A percentile compares a stretch with the other conserved stretches of the same genome.
Evolutionary conservation across 2,888 invertebrate species (phyloP).

Genomic region (Myathropa florea): DNA sequence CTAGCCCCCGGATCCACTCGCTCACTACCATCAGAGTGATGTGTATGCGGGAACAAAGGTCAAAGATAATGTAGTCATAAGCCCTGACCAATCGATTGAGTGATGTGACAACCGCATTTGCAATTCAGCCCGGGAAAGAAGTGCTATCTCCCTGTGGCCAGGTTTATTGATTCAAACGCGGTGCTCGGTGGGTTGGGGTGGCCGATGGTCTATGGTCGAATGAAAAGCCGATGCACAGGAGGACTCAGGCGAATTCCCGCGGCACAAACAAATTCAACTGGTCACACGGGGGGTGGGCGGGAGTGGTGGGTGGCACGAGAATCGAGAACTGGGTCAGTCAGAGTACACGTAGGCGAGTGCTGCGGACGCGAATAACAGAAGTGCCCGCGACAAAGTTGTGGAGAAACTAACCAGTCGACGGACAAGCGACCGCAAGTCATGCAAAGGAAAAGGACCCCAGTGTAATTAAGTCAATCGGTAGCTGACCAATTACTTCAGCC

Average conservation of each 20-base stretch:
- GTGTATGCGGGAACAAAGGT: not conserved
- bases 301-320: not conserved
- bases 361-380: not conserved
- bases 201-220: not conserved
- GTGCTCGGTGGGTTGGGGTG: not conserved
- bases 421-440: not conserved
- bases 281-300: not conserved
- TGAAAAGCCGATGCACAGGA: no score
- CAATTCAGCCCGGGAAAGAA: not conserved
- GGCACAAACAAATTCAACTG: constrained; percentile 15
- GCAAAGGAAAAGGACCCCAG: not conserved
- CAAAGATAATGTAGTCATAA: constrained; percentile 2
- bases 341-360: not conserved
- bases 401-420: not conserved
- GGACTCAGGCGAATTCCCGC: no score
- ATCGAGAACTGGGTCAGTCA: not conserved
- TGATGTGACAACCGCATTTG: not conserved
- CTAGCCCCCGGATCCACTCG: not conserved
- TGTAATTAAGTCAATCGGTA: constrained; percentile 10
- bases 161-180: constrained; percentile 11
- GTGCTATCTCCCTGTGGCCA: not conserved
- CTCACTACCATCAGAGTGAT: not conserved
- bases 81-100: not conserved
- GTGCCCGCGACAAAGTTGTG: constrained; percentile 3
- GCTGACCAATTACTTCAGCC: constrained; percentile 21